These are phyloP conservation scores for Tenthredo scrophulariae DNA, from an alignment of 2,888 invertebrate species.

Conservation along the genomic window DNA sequence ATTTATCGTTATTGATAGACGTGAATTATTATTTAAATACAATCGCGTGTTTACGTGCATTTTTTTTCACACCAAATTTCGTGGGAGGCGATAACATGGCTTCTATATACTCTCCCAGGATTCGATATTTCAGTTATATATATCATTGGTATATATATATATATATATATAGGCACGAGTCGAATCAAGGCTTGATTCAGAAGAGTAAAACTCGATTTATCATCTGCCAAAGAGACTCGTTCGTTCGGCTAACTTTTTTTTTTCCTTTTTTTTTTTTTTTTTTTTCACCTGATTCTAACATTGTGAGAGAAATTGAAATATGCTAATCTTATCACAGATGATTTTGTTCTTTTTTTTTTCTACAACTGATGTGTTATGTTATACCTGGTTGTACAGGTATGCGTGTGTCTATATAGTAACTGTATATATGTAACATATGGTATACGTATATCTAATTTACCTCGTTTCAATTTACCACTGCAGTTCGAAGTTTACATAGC, in stretches of 20 bases:
- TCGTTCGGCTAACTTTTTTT: neutral
- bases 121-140: neutral
- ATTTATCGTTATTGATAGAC: neutral
- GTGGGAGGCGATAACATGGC: neutral
- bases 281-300: slow-evolving; percentile 13
- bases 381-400: neutral
- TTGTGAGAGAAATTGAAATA: slow-evolving; percentile 4
- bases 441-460: neutral
- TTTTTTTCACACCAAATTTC: neutral
- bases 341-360: neutral
- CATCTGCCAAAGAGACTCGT: neutral
- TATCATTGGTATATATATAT: neutral
- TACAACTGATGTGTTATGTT: neutral
- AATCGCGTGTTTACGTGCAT: neutral
- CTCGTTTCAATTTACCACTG: slow-evolving; percentile 38
- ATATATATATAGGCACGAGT: neutral
- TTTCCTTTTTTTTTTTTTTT: no score
- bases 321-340: neutral
- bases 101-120: neutral
- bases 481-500: slow-evolving; percentile 1
- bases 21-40: neutral
- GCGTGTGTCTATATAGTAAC: neutral
- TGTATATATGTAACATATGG: neutral
- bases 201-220: slow-evolving; percentile 25
- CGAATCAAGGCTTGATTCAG: slow-evolving; percentile 22